A percentile compares a stretch with the other conserved stretches of the same genome.
Conservation (phyloP, 2,797 vertebrate genomes). For the Periophthalmus magnuspinnatus region DNA sequence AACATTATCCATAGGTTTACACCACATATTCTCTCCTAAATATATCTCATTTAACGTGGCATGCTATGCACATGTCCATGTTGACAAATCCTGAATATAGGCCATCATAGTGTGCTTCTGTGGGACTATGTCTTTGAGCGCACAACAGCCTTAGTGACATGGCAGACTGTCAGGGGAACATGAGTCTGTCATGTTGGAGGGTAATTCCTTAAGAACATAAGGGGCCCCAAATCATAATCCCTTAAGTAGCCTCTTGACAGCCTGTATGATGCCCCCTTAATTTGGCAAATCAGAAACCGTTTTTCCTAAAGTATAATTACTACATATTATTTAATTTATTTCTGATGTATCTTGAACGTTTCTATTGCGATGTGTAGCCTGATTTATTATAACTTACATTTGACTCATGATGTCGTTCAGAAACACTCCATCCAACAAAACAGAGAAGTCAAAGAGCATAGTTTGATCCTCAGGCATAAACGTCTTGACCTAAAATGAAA, state of each 20-base stretch:
- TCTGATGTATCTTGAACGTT: neutral
- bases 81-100: neutral
- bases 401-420: slow-evolving; percentile 91
- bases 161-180: slow-evolving; percentile 15
- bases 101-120: neutral
- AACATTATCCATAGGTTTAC: too few relatives aligned
- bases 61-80: neutral
- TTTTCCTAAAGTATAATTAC: neutral
- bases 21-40: neutral
- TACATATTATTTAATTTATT: slow-evolving; percentile 2
- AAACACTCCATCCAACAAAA: slow-evolving; percentile 87
- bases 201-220: slow-evolving; percentile 60
- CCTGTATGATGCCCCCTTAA: slow-evolving; percentile 35
- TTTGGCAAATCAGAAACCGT: slow-evolving; percentile 12
- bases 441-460: slow-evolving; percentile 84
- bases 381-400: slow-evolving; percentile 82
- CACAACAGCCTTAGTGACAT: neutral
- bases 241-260: slow-evolving; percentile 63
- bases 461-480: slow-evolving; percentile 83
- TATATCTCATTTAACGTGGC: neutral
- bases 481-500: slow-evolving; percentile 85
- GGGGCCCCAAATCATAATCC: slow-evolving; percentile 68
- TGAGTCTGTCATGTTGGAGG: slow-evolving; percentile 30
- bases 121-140: neutral
- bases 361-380: neutral